These are phyloP conservation scores for Melipona beecheii DNA, from an alignment of 2,888 invertebrate genomes.

Conservation along the genomic window DNA sequence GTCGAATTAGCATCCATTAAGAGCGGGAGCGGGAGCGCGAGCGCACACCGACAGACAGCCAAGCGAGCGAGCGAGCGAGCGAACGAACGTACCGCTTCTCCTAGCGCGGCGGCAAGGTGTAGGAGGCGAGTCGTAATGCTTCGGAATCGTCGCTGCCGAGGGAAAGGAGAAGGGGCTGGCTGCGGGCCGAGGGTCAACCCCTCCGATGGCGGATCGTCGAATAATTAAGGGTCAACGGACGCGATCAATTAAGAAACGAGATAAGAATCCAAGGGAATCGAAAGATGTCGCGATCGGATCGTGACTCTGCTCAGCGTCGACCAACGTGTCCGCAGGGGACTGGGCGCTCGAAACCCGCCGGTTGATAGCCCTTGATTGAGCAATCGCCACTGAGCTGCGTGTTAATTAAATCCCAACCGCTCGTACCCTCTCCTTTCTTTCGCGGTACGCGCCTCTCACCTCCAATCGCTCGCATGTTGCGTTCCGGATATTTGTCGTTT, in stretches of 20 bases:
- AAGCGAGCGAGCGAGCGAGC: too few species aligned
- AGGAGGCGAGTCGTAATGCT: slow-evolving; percentile 31
- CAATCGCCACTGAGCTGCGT: slow-evolving; percentile 36
- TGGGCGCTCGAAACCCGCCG: background rate
- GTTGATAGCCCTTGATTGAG: slow-evolving; percentile 54
- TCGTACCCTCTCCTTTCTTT: background rate
- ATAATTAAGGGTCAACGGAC: slow-evolving; percentile 73
- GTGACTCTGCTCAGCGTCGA: slow-evolving; percentile 35
- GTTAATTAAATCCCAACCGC: slow-evolving; percentile 47
- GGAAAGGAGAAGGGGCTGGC: background rate
- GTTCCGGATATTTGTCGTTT: too few species aligned
- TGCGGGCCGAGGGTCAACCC: slow-evolving; percentile 44
- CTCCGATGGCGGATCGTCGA: slow-evolving; percentile 57
- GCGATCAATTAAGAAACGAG: slow-evolving; percentile 70
- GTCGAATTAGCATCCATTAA: slow-evolving; percentile 77
- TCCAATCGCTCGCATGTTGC: too few species aligned
- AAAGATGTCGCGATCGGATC: slow-evolving; percentile 68
- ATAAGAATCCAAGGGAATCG: slow-evolving; percentile 63
- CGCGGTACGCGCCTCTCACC: background rate
- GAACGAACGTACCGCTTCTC: slow-evolving; percentile 16
- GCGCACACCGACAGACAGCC: slow-evolving; percentile 54
- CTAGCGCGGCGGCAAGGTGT: slow-evolving; percentile 48
- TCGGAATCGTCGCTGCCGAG: background rate
- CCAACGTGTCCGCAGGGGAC: slow-evolving; percentile 36
- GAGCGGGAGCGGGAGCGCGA: slow-evolving; percentile 61